Evolutionary conservation across 2,888 invertebrate genomes (phyloP).

Genomic region (Xestia c-nigrum): DNA sequence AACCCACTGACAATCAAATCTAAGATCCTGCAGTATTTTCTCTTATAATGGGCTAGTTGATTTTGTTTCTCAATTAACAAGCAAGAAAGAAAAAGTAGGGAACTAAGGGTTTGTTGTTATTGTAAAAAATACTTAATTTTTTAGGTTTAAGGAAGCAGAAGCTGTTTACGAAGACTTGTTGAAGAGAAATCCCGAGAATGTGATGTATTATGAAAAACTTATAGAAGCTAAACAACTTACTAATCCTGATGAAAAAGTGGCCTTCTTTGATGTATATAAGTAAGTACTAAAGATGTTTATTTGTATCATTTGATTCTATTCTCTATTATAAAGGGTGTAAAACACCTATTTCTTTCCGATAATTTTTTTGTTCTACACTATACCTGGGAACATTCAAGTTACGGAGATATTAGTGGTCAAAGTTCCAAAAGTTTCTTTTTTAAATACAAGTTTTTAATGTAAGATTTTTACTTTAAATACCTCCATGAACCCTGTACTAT

Average conservation of each 20-base stretch:
- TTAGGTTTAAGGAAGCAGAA: constrained; percentile 94
- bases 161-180: constrained; percentile 96
- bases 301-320: neutral
- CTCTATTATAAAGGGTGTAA: too few relatives aligned
- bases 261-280: constrained; percentile 94
- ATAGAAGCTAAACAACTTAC: constrained; percentile 95
- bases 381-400: too few relatives aligned
- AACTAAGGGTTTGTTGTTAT: neutral
- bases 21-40: neutral
- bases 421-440: too few relatives aligned
- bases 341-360: too few relatives aligned
- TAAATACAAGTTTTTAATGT: too few relatives aligned
- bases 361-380: too few relatives aligned
- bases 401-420: too few relatives aligned
- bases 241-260: constrained; percentile 93
- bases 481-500: too few relatives aligned
- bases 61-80: neutral
- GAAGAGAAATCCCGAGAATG: constrained; percentile 98
- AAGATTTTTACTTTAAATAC: too few relatives aligned
- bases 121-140: constrained; percentile 57
- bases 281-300: constrained; percentile 72
- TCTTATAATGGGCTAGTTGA: neutral
- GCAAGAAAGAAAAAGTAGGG: neutral
- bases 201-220: constrained; percentile 97
- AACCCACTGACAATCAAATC: neutral